These are phyloP conservation scores for Peromyscus melanophrys DNA, from an alignment of 2,797 vertebrate species.

Conservation along the genomic window DNA sequence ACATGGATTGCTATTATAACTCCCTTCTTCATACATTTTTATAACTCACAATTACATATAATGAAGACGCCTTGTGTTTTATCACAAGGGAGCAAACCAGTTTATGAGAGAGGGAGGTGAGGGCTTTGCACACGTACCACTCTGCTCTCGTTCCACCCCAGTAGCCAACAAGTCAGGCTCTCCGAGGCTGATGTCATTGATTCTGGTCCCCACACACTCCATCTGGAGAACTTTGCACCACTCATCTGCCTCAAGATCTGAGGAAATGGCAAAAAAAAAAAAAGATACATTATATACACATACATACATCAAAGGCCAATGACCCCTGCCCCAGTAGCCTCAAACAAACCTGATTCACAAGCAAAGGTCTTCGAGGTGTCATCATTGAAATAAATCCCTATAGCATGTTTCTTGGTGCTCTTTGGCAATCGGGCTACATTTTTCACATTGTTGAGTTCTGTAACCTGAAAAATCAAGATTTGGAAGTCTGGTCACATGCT, in stretches of 20 bases:
- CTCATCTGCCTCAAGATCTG: conserved; percentile 93
- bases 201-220: conserved; percentile 91
- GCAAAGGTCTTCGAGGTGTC: conserved; percentile 92
- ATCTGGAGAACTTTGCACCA: conserved; percentile 93
- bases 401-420: conserved; percentile 91
- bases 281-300: neutral
- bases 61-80: neutral
- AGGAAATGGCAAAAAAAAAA: conserved; percentile 78
- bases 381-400: conserved; percentile 91
- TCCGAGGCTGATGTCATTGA: conserved; percentile 91
- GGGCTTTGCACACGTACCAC: conserved; percentile 88
- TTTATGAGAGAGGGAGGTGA: neutral
- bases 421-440: conserved; percentile 89
- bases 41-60: neutral
- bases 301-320: neutral
- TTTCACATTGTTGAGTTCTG: conserved; percentile 92
- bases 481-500: neutral
- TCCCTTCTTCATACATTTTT: neutral
- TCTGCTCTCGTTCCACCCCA: conserved; percentile 92
- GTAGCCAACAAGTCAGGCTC: conserved; percentile 92
- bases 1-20: neutral
- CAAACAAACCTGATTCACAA: conserved; percentile 92
- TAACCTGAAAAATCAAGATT: conserved; percentile 88
- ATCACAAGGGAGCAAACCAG: fast-evolving
- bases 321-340: fast-evolving